phyloP scores from a whole-genome alignment of 2,797 vertebrate species.

The Urosaurus nigricauda region DNA sequence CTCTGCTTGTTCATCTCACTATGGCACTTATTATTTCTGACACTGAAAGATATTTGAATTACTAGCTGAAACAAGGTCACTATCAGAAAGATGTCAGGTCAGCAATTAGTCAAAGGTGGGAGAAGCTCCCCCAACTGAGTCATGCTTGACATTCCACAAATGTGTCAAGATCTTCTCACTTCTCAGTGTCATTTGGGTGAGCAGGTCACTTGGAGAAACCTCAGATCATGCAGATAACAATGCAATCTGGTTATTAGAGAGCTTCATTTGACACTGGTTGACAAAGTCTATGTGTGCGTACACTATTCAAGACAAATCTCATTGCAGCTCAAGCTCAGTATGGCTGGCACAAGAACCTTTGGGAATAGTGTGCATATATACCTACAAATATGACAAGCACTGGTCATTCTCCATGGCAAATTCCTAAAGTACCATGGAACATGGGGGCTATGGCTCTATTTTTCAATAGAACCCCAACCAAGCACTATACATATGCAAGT shows the following conservation, averaged over 20 bases:
- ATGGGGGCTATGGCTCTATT: neutral
- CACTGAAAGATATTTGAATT: slow-evolving; percentile 79
- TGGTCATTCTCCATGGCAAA: neutral
- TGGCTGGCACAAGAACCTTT: neutral
- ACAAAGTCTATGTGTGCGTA: neutral
- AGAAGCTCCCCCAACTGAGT: slow-evolving; percentile 66
- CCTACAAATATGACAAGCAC: neutral
- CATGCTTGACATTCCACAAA: slow-evolving; percentile 61
- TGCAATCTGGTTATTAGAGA: neutral
- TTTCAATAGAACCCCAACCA: neutral
- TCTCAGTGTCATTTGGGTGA: neutral
- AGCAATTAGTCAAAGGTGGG: slow-evolving; percentile 80
- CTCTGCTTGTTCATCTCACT: slow-evolving; percentile 82
- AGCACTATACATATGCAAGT: neutral
- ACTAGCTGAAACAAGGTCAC: slow-evolving; percentile 80
- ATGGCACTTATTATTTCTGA: slow-evolving; percentile 81
- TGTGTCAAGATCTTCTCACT: slow-evolving; percentile 36
- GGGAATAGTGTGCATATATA: neutral
- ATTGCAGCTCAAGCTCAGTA: neutral
- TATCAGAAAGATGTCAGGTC: slow-evolving; percentile 79
- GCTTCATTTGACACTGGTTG: neutral
- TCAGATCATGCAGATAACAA: accelerated
- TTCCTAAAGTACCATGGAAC: neutral
- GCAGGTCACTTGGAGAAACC: neutral
- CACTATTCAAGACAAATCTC: neutral